These are phyloP conservation scores for Coendou prehensilis DNA, from an alignment of 2,797 vertebrate genomes.

Conservation along the genomic window DNA sequence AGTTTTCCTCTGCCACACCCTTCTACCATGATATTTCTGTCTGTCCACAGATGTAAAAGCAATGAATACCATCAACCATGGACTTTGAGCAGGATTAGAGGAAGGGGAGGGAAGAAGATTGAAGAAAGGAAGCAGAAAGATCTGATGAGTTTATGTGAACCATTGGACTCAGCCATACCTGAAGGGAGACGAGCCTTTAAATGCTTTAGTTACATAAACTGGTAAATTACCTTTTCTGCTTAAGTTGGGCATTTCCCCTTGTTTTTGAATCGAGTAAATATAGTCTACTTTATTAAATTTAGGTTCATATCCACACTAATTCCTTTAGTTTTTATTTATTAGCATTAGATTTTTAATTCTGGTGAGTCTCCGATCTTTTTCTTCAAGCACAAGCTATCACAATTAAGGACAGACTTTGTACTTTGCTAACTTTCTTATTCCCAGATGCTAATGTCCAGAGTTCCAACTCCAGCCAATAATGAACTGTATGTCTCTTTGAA, in stretches of 20 bases:
- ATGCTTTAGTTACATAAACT: background rate
- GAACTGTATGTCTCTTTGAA: background rate
- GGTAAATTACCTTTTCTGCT: background rate
- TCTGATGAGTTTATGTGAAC: background rate
- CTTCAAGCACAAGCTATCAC: background rate
- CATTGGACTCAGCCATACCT: background rate
- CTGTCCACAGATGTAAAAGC: background rate
- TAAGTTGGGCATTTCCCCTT: fast-evolving
- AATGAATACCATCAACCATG: background rate
- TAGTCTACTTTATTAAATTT: background rate
- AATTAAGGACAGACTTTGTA: background rate
- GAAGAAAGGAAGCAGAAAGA: background rate
- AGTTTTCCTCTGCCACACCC: background rate
- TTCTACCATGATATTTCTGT: background rate
- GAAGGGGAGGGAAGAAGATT: background rate
- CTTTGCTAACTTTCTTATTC: background rate
- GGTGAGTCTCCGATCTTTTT: background rate
- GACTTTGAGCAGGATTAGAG: background rate
- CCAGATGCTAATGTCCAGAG: background rate
- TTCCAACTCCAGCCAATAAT: background rate
- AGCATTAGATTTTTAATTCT: background rate
- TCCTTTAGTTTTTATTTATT: background rate
- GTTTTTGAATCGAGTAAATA: background rate
- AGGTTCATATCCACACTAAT: background rate
- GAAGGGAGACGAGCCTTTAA: background rate